phyloP scores from a whole-genome alignment of 2,113 vertebrate genomes.

The Oreochromis niloticus region DNA sequence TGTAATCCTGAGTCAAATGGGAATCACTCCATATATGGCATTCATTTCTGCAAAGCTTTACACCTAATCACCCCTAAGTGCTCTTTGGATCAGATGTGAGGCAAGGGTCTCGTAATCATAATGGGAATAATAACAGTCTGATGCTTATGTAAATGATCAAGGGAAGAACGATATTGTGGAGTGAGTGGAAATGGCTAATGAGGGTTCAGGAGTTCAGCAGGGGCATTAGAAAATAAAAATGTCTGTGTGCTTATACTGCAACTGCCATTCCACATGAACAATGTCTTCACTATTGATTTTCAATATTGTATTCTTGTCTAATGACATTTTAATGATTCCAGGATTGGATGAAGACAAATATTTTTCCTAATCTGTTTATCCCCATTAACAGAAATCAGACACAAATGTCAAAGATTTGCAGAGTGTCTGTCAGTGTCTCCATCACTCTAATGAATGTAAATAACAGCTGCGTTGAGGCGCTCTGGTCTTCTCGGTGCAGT shows the following conservation, averaged over 20 bases:
- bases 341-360: slow-evolving; percentile 52
- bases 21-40: slow-evolving; percentile 3
- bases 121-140: slow-evolving; percentile 62
- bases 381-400: not conserved
- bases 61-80: slow-evolving; percentile 64
- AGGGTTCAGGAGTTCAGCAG: slow-evolving; percentile 71
- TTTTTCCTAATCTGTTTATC: slow-evolving; percentile 17
- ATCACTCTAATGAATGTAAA: not conserved
- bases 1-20: slow-evolving; percentile 6
- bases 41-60: slow-evolving; percentile 27
- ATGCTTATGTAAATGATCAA: slow-evolving; percentile 65
- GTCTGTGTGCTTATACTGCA: not conserved
- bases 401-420: not conserved
- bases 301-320: slow-evolving; percentile 19
- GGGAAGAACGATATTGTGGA: slow-evolving; percentile 44
- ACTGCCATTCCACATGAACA: slow-evolving; percentile 13
- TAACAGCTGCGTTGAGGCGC: slow-evolving; percentile 7
- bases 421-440: not conserved
- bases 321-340: slow-evolving; percentile 44
- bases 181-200: slow-evolving; percentile 43
- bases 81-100: slow-evolving; percentile 33
- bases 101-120: slow-evolving; percentile 49
- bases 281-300: slow-evolving; percentile 35
- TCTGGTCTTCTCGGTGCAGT: not conserved
- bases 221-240: slow-evolving; percentile 45